phyloP scores from a whole-genome alignment of 2,797 vertebrate species.

The Gobio occitaniae region DNA sequence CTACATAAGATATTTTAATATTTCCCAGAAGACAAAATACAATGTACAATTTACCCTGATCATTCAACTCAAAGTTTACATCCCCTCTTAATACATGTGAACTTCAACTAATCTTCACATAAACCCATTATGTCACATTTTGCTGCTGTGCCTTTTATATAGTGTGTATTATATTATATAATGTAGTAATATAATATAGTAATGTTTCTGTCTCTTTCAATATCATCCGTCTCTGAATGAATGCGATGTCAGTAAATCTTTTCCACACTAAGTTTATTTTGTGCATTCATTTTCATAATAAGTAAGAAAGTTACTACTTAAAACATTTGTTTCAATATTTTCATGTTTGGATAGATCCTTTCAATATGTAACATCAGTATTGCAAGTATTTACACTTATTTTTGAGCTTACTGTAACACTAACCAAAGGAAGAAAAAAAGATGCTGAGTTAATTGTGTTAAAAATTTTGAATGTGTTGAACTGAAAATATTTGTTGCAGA shows the following conservation, averaged over 20 bases:
- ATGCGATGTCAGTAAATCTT: not conserved
- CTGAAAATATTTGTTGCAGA: not conserved
- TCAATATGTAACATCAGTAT: not conserved
- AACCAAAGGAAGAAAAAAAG: not conserved
- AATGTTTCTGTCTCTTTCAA: not conserved
- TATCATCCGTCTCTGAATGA: not conserved
- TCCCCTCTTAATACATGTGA: not conserved
- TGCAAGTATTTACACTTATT: too few species aligned
- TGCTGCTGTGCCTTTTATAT: too few species aligned
- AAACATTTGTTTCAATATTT: not conserved
- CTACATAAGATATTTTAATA: not conserved
- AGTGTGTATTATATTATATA: not conserved
- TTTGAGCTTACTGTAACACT: not conserved
- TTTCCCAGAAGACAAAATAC: not conserved
- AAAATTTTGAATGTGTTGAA: not conserved
- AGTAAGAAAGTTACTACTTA: not conserved
- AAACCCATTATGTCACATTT: too few species aligned
- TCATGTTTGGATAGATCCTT: not conserved
- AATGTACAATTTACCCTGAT: not conserved
- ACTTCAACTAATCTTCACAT: not conserved
- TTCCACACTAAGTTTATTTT: not conserved
- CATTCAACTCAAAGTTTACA: not conserved
- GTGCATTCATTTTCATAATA: not conserved
- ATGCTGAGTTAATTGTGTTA: not conserved
- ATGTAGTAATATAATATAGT: not conserved